phyloP scores from a whole-genome alignment of 2,797 vertebrate genomes.

The Vultur gryphus region DNA sequence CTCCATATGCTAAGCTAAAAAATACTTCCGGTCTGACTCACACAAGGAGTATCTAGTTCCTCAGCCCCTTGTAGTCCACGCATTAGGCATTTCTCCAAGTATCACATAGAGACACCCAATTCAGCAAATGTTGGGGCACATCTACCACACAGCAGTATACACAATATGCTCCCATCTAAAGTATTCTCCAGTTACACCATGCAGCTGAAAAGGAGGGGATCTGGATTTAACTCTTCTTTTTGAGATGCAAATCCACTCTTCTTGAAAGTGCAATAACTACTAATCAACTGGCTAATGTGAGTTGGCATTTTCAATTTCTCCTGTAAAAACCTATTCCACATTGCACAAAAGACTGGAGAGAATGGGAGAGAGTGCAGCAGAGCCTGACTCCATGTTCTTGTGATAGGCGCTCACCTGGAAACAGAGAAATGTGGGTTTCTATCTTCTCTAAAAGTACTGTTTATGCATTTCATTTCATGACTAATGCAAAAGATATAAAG shows the following conservation, averaged over 20 bases:
- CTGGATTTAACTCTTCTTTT: neutral
- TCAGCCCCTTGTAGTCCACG: neutral
- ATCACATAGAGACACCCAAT: neutral
- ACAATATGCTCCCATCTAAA: neutral
- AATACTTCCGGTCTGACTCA: neutral
- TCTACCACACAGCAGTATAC: neutral
- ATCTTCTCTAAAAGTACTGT: conserved; percentile 21
- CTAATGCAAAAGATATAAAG: conserved; percentile 51
- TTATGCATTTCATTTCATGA: conserved; percentile 43
- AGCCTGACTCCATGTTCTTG: conserved; percentile 20
- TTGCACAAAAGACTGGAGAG: neutral
- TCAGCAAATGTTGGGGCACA: neutral
- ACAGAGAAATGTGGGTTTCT: conserved; percentile 26
- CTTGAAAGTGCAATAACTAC: conserved; percentile 36
- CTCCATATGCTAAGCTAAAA: neutral
- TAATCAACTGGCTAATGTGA: conserved; percentile 47
- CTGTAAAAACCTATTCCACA: conserved; percentile 37
- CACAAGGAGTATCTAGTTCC: neutral
- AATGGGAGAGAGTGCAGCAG: neutral
- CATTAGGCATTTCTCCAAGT: neutral
- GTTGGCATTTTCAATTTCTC: conserved; percentile 61
- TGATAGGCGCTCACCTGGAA: conserved; percentile 48
- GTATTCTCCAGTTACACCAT: neutral
- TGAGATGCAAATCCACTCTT: conserved; percentile 34
- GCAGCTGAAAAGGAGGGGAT: neutral